Evolutionary conservation across 2,113 vertebrate genomes (phyloP).

Genomic region (Alligator mississippiensis): DNA sequence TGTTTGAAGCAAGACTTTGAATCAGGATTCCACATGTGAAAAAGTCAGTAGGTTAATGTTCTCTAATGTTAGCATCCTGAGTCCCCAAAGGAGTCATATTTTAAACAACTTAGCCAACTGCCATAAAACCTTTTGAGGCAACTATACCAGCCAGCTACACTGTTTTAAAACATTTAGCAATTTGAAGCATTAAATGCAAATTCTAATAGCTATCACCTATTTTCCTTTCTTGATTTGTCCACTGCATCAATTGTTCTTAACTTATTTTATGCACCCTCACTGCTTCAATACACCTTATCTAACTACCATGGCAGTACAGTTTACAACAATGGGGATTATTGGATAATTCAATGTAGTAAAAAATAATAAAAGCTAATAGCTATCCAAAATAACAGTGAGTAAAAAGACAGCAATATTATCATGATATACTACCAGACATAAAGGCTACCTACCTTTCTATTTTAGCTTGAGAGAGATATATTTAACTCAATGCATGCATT

Average conservation of each 20-base stretch:
- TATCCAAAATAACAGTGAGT: constrained; percentile 4
- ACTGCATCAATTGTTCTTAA: constrained; percentile 20
- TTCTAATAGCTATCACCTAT: constrained; percentile 32
- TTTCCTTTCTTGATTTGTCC: background rate
- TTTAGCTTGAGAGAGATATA: background rate
- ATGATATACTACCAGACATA: background rate
- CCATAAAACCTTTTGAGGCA: background rate
- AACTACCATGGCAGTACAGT: background rate
- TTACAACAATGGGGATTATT: background rate
- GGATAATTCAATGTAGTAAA: background rate
- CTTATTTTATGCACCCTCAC: background rate
- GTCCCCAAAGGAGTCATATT: background rate
- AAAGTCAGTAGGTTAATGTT: background rate
- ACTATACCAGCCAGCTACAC: background rate
- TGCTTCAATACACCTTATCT: background rate
- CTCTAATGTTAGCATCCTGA: background rate
- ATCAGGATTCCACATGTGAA: background rate
- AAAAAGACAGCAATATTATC: background rate
- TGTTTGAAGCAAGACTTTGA: background rate
- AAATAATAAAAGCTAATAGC: background rate
- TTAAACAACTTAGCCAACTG: background rate
- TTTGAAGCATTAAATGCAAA: constrained; percentile 15
- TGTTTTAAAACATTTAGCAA: background rate
- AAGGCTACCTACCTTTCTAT: background rate
- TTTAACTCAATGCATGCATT: background rate